Base-by-base conservation (phyloP, 2,888 invertebrate species). In the Scaptomyza reducta region DNA sequence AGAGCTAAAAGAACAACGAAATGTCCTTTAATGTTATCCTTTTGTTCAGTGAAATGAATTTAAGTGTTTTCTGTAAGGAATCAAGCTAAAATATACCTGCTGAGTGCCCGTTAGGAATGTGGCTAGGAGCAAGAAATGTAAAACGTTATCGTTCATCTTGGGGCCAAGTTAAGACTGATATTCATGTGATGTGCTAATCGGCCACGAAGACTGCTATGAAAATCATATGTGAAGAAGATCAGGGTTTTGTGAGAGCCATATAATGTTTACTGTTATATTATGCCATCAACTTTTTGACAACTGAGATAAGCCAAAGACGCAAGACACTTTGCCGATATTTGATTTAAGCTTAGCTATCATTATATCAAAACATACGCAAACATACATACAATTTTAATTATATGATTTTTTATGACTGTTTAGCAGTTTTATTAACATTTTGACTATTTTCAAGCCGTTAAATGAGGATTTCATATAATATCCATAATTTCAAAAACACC, bases 1-100 rank as follows among this genome's bases (percentile, higher is more conserved):
- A 82, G 0, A 59, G 4, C 88, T 87, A 14, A 10, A 33, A 33
- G 22, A 22, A 22, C 22, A 22, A 22, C 22, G 22, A 31, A n/a
- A 16, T 10, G 25, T 10, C 7, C 2, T n/a, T 22, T 22, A 2
- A 22, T 22, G 1, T 22, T 22, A 22, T 2, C 22, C 22, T 22
- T 2, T 22, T 22, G 5, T n/a, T n/a, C 7, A 9, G 3, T 6
- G 5, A 13, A 27, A 10, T 25, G 22, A 5, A 1, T n/a, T 9
- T 14, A 14, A 35, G 2, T 3, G 2, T 46, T 41, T 41, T 18
- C 13, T 22, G 6, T 4, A 4, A 29, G 11, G 14, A 31, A 22
- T 22, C 3, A 22, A 22, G 22, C 5, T 22, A 3, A 22, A 22
- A 22, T 22, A 3, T 13, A 72, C 72, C 76, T 75, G 76, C 1